Evolutionary conservation across 2,888 invertebrate species (phyloP), one percentile per base, ranked within the genome.

Genomic region (Oligia latruncula): DNA sequence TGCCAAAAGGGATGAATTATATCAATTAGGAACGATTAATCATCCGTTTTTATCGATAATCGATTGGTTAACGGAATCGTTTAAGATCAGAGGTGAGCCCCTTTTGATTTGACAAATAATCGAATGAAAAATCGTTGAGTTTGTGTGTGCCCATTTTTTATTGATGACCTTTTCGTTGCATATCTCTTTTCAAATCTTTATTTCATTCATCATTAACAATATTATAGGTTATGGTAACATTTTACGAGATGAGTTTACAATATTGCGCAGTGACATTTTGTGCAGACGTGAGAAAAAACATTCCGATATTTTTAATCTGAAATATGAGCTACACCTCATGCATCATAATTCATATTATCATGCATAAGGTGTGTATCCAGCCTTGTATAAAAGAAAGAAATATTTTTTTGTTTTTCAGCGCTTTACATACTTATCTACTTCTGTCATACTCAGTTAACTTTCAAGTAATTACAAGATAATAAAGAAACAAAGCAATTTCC

Each of bases 11-110:
- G 91, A 93, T 94, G 95, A 95, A 96, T 95, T 95, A 94, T 95
- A 95, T 95, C 96, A 95, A 96, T 96, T 96, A 95, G 91, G 88
- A 81, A 89, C 92, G 92, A 96, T 96, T 94, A 94, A 97, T 96
- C 96, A 96, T 95, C 88, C 92, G 88, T 86, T 90, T 92, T 93
- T 94, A 94, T 94, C 93, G 92, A 92, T 93, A 93, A 94, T 94
- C 94, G 94, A 95, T 95, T 93, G 93, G 90, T 87, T 95, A 95
- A 95, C 95, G 95, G 95, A 95, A 94, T 95, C 93, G 92, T 93
- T 95, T 93, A 92, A 91, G 91, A 93, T 93, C 93, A 93, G 92
- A 93, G 92, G 93, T 93, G 92, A 93, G 93, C 94, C 93, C 89
- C 92, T 93, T 93, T 93, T 92, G 90, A 92, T 92, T 93, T 94